A percentile compares a stretch with the other conserved stretches of the same genome.
Evolutionary conservation across 2,113 vertebrate species (phyloP).

Genomic region (Carollia perspicillata): DNA sequence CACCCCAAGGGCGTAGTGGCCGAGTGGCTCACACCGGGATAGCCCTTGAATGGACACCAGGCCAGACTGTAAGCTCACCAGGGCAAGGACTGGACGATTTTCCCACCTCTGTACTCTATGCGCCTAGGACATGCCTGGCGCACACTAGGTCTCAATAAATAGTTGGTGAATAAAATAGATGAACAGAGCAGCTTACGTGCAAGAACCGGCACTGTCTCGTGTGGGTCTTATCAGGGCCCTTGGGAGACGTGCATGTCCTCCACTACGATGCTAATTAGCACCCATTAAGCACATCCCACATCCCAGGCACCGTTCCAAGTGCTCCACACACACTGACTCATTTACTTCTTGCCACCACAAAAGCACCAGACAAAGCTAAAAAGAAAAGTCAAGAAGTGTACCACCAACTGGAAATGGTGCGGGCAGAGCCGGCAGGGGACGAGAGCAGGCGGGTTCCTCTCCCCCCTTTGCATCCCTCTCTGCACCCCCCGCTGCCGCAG

Average conservation of each 20-base stretch:
- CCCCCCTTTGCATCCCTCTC: not conserved
- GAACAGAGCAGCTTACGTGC: not conserved
- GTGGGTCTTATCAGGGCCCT: not conserved
- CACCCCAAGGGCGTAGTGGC: too few relatives aligned
- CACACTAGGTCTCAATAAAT: not conserved
- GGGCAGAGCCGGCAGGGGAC: not conserved
- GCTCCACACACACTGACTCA: not conserved
- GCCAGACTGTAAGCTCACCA: not conserved
- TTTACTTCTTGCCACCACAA: not conserved
- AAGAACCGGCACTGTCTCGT: not conserved
- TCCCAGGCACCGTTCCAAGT: not conserved
- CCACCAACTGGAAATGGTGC: too few relatives aligned
- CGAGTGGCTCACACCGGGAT: fast-evolving
- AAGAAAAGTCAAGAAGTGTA: too few relatives aligned
- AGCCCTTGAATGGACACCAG: fast-evolving
- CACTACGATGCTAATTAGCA: too few relatives aligned
- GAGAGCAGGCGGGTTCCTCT: too few relatives aligned
- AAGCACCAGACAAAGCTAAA: not conserved
- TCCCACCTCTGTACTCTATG: not conserved
- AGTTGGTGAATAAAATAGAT: not conserved
- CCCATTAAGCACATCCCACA: not conserved
- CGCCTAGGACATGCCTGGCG: not conserved
- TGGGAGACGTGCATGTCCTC: not conserved
- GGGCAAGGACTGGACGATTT: fast-evolving
- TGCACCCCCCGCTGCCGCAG: not conserved